Evolutionary conservation across 1,140 invertebrate species (phyloP), one percentile per base, ranked within the genome.

Genomic region (Brachionus sp.): DNA sequence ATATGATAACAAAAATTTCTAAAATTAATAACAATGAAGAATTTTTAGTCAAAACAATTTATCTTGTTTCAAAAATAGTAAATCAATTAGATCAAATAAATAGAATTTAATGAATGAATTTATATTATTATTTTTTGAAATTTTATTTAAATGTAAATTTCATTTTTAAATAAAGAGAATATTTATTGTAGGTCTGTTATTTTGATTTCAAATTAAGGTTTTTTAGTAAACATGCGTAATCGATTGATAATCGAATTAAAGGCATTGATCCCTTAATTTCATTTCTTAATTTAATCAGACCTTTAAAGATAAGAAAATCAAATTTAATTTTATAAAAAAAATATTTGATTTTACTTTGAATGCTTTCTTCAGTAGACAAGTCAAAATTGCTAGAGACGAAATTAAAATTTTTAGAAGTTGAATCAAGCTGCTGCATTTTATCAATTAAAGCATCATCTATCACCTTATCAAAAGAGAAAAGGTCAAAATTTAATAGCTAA

Each of bases 341-440:
- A 9, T 13, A 33, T 35, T 68, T 3, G 16, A 70, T 39, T 39
- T 39, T 70, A 70, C 66, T 70, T 70, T 44, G 37, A 16, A 39
- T 37, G 35, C 33, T 70, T 37, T 70, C 66, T 7, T 70, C 33
- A 0, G 3, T 16, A 33, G 64, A 37, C 19, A 39, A 39, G 39
- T 70, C 37, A 37, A 37, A 42, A 33, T 0, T 37, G 13, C 33
- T 39, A n/a, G 29, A 6, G 13, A n/a, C 29, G n/a, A 70, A 70
- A 2, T 70, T 39, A 70, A 70, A 70, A 37, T 70, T 39, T 39
- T 70, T 70, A 12, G 29, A 33, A 70, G 66, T 70, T 33, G 66
- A 23, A 9, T 70, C 66, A 70, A 70, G n/a, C 13, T 1, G 16
- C 6, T 70, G 35, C 66, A 70, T 37, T 33, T 70, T 70, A 9